phyloP scores from a whole-genome alignment of 2,113 vertebrate genomes.

The Hippocampus barbouri region DNA sequence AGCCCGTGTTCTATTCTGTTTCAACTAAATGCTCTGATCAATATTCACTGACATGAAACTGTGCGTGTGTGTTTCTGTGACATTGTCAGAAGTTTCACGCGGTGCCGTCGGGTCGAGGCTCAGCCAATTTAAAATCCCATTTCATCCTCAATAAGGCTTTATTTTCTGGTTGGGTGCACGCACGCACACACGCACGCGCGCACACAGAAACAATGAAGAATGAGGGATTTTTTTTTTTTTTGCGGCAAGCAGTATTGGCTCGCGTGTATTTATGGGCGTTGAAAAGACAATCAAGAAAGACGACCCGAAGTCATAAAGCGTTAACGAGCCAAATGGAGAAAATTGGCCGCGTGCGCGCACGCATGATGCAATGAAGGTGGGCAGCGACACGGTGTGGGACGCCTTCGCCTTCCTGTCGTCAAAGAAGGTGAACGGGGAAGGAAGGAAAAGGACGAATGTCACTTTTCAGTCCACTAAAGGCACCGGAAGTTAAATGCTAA shows the following conservation, averaged over 20 bases:
- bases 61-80: slow-evolving; percentile 41
- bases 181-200: slow-evolving; percentile 18
- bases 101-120: slow-evolving; percentile 46
- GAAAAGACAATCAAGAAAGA: slow-evolving; percentile 61
- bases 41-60: slow-evolving; percentile 55
- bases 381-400: slow-evolving; percentile 42
- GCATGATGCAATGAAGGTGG: slow-evolving; percentile 38
- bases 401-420: slow-evolving; percentile 30
- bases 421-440: background rate
- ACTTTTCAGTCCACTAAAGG: too few species aligned
- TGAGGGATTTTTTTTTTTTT: slow-evolving; percentile 19
- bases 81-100: slow-evolving; percentile 64
- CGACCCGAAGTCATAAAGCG: slow-evolving; percentile 54
- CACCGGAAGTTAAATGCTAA: too few species aligned
- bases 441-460: too few species aligned
- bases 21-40: slow-evolving; percentile 63
- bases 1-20: slow-evolving; percentile 47
- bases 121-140: slow-evolving; percentile 78
- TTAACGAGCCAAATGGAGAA: slow-evolving; percentile 49
- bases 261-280: slow-evolving; percentile 52
- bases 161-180: slow-evolving; percentile 71
- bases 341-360: slow-evolving; percentile 34
- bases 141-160: slow-evolving; percentile 79
- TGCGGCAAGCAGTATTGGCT: slow-evolving; percentile 24
- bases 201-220: slow-evolving; percentile 7